Base-by-base conservation (phyloP, 1,140 invertebrate genomes). In the Meloidogyne floridensis region DNA sequence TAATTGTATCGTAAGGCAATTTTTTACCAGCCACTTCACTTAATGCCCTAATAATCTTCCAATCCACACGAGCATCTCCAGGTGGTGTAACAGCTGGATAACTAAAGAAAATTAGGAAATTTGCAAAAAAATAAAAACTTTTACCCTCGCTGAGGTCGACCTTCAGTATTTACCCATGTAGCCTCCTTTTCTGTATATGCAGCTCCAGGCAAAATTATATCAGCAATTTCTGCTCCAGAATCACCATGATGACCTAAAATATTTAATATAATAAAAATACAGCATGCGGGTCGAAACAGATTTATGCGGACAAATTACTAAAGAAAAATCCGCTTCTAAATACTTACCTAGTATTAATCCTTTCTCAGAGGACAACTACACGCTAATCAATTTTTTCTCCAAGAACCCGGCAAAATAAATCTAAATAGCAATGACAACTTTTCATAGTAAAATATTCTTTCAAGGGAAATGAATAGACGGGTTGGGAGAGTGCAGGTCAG, bases 141-240 rank as follows among this genome's bases (percentile, higher is more conserved):
- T 47, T 71, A 82, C 76, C 81, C 81, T 92, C 96, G 94, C 91
- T 99, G 97, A n/a, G 96, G 93, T 79, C 97, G 92, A 10, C 97
- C 97, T 92, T 99, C 97, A 0, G 95, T 98, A 91, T 99, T 99
- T 0, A 98, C 95, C 91, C 96, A 99, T 15, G 94, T 98, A 9
- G 92, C 96, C 90, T 95, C 94, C 91, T 99, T 99, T 92, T 99
- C 97, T 2, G 97, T 99, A 90, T 98, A 99, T 0, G 97, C 96
- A n/a, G 95, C 95, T 80, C 95, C 97, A 20, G 97, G 96, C 3
- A 99, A 92, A 81, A 99, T 93, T 18, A 95, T 93, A 91, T 99
- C 97, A 80, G 97, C 96, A 83, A 96, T 94, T 76, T 93, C 91
- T 11, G 97, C 97, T 83, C 97, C 97, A 83, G 91, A 92, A 91